Conservation (phyloP, 2,113 vertebrate species). For the Ictidomys tridecemlineatus region DNA sequence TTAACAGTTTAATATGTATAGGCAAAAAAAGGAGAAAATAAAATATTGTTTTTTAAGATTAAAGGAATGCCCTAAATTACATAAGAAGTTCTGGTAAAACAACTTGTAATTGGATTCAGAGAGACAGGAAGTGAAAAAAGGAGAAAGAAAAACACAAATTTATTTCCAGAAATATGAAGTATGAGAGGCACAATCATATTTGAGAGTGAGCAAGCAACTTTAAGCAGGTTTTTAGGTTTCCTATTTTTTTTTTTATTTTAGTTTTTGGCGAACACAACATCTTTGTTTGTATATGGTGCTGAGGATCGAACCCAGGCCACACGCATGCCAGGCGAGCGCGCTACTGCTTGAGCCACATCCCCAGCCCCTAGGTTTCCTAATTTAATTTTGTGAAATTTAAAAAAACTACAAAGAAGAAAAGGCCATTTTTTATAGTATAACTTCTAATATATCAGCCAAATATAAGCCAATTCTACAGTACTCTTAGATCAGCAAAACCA, state of each 20-base stretch:
- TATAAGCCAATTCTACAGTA: conserved; percentile 38
- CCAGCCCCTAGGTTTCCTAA: conserved; percentile 50
- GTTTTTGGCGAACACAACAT: no score
- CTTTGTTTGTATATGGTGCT: no score
- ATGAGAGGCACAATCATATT: background rate
- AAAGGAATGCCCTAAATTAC: conserved; percentile 47
- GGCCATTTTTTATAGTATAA: background rate
- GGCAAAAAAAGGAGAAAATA: background rate
- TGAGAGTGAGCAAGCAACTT: conserved; percentile 60
- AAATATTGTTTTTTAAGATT: conserved; percentile 43
- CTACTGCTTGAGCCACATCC: no score
- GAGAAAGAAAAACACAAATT: conserved; percentile 46
- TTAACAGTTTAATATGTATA: background rate
- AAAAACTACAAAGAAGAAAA: conserved; percentile 55
- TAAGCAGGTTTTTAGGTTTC: conserved; percentile 39
- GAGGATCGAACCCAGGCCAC: no score
- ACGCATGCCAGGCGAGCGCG: no score
- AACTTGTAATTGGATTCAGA: conserved; percentile 52
- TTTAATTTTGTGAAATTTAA: conserved; percentile 53
- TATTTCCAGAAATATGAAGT: conserved; percentile 52
- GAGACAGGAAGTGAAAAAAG: conserved; percentile 61
- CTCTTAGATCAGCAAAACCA: conserved; percentile 41
- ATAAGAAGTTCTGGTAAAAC: conserved; percentile 53
- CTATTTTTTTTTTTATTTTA: no score
- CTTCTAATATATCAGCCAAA: conserved; percentile 52